Percentiles rank a stretch among this genome's conserved stretches.
Evolutionary conservation across 2,113 vertebrate species (phyloP).

Genomic region (Pogona vitticeps): DNA sequence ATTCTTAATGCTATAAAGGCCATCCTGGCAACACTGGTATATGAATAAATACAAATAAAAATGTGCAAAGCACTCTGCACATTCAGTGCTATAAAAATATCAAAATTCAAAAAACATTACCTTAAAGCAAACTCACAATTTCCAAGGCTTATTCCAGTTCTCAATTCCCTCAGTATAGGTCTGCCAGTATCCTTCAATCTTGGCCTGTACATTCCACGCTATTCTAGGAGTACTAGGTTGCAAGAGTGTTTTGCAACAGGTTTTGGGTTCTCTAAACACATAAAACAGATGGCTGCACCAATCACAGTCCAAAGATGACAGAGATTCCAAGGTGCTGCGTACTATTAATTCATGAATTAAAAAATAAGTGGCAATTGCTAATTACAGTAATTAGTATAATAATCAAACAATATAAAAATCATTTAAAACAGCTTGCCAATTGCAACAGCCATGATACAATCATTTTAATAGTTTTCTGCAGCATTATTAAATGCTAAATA

Average conservation of each 20-base stretch:
- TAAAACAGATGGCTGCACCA: slow-evolving; percentile 29
- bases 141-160: slow-evolving; percentile 32
- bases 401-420: background rate
- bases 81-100: slow-evolving; percentile 4
- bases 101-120: slow-evolving; percentile 15
- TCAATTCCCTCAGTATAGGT: slow-evolving; percentile 18
- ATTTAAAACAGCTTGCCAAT: slow-evolving; percentile 2
- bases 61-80: slow-evolving; percentile 1
- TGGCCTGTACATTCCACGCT: background rate
- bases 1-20: background rate
- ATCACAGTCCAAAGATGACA: slow-evolving; percentile 20
- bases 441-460: background rate
- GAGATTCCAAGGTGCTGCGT: slow-evolving; percentile 15
- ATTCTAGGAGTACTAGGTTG: slow-evolving; percentile 29
- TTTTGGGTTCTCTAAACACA: slow-evolving; percentile 26
- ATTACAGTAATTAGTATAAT: slow-evolving; percentile 1
- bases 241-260: slow-evolving; percentile 23
- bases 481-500: background rate
- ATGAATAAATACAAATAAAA: background rate
- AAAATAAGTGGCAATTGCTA: background rate
- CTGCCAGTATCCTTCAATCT: slow-evolving; percentile 15
- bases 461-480: background rate
- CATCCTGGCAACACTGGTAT: background rate
- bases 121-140: slow-evolving; percentile 30
- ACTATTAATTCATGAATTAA: background rate